Evolutionary conservation across 2,888 invertebrate genomes (phyloP).

Genomic region (Pollenia labialis): DNA sequence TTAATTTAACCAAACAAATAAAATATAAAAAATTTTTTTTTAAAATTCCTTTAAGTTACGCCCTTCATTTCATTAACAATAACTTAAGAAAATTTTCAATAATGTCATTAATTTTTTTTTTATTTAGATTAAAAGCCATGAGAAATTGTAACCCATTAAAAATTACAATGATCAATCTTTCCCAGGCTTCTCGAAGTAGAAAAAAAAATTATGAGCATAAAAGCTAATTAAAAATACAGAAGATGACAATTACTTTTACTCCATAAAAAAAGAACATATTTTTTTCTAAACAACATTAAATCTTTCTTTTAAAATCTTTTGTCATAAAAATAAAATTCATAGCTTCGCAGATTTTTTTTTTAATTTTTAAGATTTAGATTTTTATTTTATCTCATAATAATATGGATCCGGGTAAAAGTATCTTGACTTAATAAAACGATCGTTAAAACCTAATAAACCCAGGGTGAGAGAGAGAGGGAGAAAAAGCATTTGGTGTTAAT

Average conservation of each 20-base stretch:
- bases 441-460: conserved; percentile 61
- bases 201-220: conserved; percentile 24
- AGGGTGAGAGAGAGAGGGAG: conserved; percentile 13
- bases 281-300: conserved; percentile 9
- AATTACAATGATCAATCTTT: conserved; percentile 11
- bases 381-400: conserved; percentile 50
- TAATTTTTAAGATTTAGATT: conserved; percentile 10
- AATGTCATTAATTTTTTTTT: conserved; percentile 30
- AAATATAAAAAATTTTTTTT: too few species aligned
- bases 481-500: conserved; percentile 59
- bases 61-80: neutral
- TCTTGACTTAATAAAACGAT: conserved; percentile 57
- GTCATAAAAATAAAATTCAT: conserved; percentile 58
- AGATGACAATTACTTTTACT: conserved; percentile 20
- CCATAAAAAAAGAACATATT: neutral
- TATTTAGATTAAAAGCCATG: conserved; percentile 4
- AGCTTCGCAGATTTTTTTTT: conserved; percentile 30
- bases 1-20: neutral
- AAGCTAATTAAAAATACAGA: conserved; percentile 43
- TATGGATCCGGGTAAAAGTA: conserved; percentile 57
- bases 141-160: neutral
- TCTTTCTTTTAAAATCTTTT: conserved; percentile 58
- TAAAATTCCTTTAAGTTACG: neutral
- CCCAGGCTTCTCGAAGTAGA: neutral
- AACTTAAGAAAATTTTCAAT: conserved; percentile 64